Evolutionary conservation across 2,888 invertebrate species (phyloP).

Genomic region (Gortyna flavago): DNA sequence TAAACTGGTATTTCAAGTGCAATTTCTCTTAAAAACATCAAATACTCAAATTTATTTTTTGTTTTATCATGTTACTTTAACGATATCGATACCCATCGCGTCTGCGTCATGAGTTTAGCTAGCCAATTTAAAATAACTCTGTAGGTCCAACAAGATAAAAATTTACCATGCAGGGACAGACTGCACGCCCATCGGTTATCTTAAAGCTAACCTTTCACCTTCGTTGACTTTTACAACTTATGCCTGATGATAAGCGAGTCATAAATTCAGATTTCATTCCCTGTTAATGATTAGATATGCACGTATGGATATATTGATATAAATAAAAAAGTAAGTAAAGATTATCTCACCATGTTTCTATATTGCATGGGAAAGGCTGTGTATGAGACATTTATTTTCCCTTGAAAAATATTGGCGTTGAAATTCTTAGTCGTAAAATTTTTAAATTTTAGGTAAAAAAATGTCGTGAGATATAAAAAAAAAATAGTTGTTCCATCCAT

Average conservation of each 20-base stretch:
- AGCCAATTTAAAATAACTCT: background rate
- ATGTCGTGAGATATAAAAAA: too few species aligned
- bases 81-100: background rate
- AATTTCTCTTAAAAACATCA: too few species aligned
- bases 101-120: background rate
- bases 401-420: too few species aligned
- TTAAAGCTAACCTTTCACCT: slow-evolving; percentile 52
- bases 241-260: slow-evolving; percentile 43
- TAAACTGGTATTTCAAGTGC: background rate
- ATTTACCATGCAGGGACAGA: slow-evolving; percentile 25
- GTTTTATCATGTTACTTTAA: background rate
- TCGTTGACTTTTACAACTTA: slow-evolving; percentile 40
- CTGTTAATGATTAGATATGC: slow-evolving; percentile 54
- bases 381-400: too few species aligned
- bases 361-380: slow-evolving; percentile 17
- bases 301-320: slow-evolving; percentile 11
- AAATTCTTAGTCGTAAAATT: too few species aligned
- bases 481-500: background rate
- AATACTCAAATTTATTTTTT: background rate
- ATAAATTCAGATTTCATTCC: slow-evolving; percentile 52
- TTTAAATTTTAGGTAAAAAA: too few species aligned
- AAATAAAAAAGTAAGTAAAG: slow-evolving; percentile 20
- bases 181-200: slow-evolving; percentile 47
- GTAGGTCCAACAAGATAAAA: slow-evolving; percentile 18
- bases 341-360: slow-evolving; percentile 4